Conservation (phyloP, 2,113 vertebrate genomes). For the Chrysochloris asiatica region DNA sequence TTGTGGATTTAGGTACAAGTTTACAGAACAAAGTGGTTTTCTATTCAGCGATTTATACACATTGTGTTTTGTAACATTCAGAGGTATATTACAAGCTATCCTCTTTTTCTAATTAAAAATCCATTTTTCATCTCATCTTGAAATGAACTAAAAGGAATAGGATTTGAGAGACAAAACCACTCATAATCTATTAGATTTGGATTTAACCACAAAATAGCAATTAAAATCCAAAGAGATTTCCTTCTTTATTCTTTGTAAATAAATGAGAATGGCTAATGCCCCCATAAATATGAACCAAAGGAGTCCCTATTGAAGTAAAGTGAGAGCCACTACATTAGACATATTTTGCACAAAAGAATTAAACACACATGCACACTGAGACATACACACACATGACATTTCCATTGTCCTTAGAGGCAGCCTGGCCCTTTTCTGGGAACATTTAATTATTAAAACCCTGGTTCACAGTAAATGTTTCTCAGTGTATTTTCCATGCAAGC, state of each 20-base stretch:
- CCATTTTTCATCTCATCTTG: conserved; percentile 34
- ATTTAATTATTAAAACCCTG: conserved; percentile 66
- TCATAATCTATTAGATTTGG: conserved; percentile 71
- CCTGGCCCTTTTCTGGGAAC: conserved; percentile 63
- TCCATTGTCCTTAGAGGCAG: conserved; percentile 74
- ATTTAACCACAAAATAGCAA: conserved; percentile 77
- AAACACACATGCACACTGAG: neutral
- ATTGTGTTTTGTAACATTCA: neutral
- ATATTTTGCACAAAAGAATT: conserved; percentile 71
- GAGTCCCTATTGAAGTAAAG: conserved; percentile 68
- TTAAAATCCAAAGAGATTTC: conserved; percentile 78
- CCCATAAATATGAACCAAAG: conserved; percentile 64
- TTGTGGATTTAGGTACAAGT: too few relatives aligned
- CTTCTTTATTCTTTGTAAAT: conserved; percentile 70
- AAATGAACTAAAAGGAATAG: conserved; percentile 68
- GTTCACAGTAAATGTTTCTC: conserved; percentile 14
- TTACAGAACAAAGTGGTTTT: too few relatives aligned
- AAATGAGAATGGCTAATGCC: conserved; percentile 70
- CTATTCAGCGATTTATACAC: too few relatives aligned
- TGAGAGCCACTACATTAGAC: conserved; percentile 67
- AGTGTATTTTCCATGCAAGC: neutral
- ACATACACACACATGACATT: conserved; percentile 46
- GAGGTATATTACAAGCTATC: neutral
- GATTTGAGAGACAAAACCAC: conserved; percentile 71
- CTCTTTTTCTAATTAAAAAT: conserved; percentile 78